Conservation (phyloP, 2,888 invertebrate species). For the Frankliniella intonsa region DNA sequence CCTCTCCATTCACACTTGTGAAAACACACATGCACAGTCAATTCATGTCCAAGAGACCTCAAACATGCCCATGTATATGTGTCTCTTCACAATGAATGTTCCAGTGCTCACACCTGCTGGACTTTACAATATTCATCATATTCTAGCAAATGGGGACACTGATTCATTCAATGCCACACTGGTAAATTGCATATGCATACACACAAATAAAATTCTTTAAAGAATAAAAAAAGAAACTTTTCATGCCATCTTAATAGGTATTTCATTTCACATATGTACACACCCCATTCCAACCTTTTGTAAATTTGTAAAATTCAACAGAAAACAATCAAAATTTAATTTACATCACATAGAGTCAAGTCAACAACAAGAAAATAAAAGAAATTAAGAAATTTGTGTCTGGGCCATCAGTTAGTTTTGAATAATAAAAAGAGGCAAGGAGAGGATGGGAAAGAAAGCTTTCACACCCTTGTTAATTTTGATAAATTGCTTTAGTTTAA, state of each 20-base stretch:
- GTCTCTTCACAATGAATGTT: conserved; percentile 14
- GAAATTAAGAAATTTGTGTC: conserved; percentile 4
- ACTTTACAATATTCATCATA: background rate
- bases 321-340: conserved; percentile 27
- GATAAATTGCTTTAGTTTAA: no score
- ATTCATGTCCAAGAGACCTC: background rate
- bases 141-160: background rate
- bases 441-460: no score
- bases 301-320: conserved; percentile 27
- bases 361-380: conserved; percentile 25
- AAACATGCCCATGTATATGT: background rate
- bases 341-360: conserved; percentile 25
- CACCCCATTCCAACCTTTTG: conserved; percentile 4
- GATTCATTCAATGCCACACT: background rate
- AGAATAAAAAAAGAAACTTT: background rate
- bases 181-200: conserved; percentile 11
- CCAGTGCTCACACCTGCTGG: background rate
- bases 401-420: background rate
- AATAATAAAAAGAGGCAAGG: background rate
- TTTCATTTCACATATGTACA: background rate
- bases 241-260: background rate
- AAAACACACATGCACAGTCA: conserved; percentile 1
- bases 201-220: conserved; percentile 3
- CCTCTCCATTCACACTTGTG: background rate
- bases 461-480: no score